These are phyloP conservation scores for Apoda limacodes DNA, from an alignment of 2,888 invertebrate genomes.

Conservation along the genomic window DNA sequence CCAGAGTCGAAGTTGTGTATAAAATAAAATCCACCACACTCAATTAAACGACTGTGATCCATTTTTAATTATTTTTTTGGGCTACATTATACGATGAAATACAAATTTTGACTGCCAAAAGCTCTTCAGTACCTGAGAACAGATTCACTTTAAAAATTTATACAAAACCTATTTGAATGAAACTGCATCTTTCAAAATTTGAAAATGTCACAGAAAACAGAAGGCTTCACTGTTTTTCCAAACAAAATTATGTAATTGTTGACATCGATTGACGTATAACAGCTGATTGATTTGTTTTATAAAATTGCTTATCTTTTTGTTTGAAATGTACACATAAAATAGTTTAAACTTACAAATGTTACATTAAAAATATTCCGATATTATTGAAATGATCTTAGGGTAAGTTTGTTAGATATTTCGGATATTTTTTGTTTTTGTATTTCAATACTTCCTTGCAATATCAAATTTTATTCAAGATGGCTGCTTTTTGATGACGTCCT, in stretches of 20 bases:
- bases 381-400: no score
- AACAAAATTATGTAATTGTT: constrained; percentile 72
- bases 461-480: no score
- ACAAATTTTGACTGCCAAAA: constrained; percentile 28
- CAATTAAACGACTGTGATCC: constrained; percentile 64
- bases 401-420: no score
- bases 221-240: constrained; percentile 65
- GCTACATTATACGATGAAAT: constrained; percentile 58
- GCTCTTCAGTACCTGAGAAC: constrained; percentile 33
- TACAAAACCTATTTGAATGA: constrained; percentile 42
- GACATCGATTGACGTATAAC: constrained; percentile 72
- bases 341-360: no score
- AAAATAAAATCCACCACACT: constrained; percentile 82
- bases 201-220: constrained; percentile 56
- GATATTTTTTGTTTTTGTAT: no score
- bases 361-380: no score
- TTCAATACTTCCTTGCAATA: no score
- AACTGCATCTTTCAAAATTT: constrained; percentile 53
- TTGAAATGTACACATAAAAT: constrained; percentile 10
- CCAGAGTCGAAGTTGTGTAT: constrained; percentile 92
- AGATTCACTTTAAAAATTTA: constrained; percentile 51
- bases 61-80: constrained; percentile 44
- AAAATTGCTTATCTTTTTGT: constrained; percentile 7
- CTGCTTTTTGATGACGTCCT: no score
- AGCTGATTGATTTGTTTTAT: constrained; percentile 45